These are phyloP conservation scores for Chelonoidis abingdonii DNA, from an alignment of 2,113 vertebrate genomes.

Conservation along the genomic window DNA sequence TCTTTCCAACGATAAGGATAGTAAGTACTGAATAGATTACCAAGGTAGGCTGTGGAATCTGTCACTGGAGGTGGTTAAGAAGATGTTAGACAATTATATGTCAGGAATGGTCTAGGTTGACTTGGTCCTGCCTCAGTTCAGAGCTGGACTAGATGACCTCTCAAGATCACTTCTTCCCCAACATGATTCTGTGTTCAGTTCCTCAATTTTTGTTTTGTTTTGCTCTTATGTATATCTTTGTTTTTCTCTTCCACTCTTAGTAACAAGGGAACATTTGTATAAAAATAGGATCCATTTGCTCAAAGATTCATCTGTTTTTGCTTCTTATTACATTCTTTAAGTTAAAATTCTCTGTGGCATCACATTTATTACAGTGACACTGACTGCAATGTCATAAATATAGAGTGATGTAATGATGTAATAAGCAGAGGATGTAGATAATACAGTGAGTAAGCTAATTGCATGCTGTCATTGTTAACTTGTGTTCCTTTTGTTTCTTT, in stretches of 20 bases:
- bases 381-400: neutral
- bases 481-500: neutral
- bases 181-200: neutral
- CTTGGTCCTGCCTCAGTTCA: neutral
- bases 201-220: constrained; percentile 14
- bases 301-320: neutral
- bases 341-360: neutral
- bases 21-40: neutral
- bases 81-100: neutral
- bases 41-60: neutral
- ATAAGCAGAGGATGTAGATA: neutral
- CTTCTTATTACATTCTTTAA: neutral
- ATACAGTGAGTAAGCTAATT: neutral
- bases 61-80: neutral
- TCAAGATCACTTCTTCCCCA: neutral
- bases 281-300: neutral
- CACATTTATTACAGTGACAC: neutral
- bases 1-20: neutral
- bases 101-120: neutral
- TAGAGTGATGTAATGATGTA: neutral
- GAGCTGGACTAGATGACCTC: neutral
- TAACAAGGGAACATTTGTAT: neutral
- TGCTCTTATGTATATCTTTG: neutral
- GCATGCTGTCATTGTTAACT: neutral
- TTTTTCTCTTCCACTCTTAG: neutral